A percentile compares a stretch with the other conserved stretches of the same genome.
phyloP scores from a whole-genome alignment of 2,113 vertebrate genomes.

The Sceloporus tristichus region DNA sequence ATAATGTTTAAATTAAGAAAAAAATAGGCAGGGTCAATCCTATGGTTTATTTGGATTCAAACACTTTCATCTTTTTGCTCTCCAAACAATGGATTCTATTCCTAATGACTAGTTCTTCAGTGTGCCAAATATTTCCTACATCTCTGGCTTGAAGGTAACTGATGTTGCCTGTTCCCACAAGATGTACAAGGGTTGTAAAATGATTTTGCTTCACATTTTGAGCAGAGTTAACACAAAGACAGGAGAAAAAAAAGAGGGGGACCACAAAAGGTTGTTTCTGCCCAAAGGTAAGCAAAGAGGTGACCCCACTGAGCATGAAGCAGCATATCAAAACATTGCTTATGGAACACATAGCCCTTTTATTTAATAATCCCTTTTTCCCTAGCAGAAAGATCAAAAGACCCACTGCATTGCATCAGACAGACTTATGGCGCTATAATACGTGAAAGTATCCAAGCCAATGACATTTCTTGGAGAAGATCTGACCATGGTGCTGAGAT shows the following conservation, averaged over 20 bases:
- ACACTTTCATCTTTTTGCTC: background rate
- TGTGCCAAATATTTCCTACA: background rate
- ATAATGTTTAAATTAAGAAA: background rate
- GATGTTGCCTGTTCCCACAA: background rate
- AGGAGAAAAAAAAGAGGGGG: background rate
- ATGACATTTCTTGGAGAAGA: background rate
- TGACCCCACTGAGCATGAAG: background rate
- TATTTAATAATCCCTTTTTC: constrained; percentile 11
- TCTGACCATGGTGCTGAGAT: background rate
- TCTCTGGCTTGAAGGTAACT: background rate
- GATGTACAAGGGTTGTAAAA: background rate
- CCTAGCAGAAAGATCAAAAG: constrained; percentile 1
- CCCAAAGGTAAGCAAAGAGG: constrained; percentile 1
- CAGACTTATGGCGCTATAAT: background rate
- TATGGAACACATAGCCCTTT: constrained; percentile 8
- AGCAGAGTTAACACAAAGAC: background rate
- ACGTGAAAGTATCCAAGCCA: background rate
- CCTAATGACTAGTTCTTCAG: background rate
- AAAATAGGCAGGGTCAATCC: background rate
- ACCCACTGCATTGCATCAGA: background rate
- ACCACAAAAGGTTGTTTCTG: background rate
- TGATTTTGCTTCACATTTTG: background rate
- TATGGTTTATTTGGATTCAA: background rate
- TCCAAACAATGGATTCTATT: background rate
- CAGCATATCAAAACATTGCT: constrained; percentile 6